Evolutionary conservation across 2,888 invertebrate genomes (phyloP).

Genomic region (Meandrusa payeni): DNA sequence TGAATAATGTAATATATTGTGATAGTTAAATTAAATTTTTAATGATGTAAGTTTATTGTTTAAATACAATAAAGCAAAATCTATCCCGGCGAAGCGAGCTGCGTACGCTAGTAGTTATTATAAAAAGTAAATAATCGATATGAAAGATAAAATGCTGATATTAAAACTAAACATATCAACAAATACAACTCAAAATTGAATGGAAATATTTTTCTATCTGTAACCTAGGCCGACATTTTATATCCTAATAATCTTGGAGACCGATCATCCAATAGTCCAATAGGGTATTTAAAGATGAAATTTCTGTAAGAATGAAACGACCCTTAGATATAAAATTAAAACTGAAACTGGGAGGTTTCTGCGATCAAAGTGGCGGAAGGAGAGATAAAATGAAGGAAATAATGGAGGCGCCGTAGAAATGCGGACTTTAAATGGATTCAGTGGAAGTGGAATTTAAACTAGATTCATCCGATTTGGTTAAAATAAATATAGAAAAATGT

Average conservation of each 20-base stretch:
- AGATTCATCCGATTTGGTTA: constrained; percentile 11
- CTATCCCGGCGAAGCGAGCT: too few species aligned
- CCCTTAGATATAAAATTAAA: constrained; percentile 17
- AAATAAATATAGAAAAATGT: constrained; percentile 10
- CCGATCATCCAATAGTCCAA: constrained; percentile 7
- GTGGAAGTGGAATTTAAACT: constrained; percentile 17
- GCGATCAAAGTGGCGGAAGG: constrained; percentile 22
- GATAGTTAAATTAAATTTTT: too few species aligned
- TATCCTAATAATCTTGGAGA: neutral
- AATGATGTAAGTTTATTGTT: too few species aligned
- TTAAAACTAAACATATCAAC: too few species aligned
- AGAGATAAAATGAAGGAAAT: constrained; percentile 23
- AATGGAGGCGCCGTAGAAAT: constrained; percentile 21
- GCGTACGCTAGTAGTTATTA: too few species aligned
- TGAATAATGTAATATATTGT: too few species aligned
- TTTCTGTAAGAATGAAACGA: constrained; percentile 14
- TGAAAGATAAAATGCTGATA: too few species aligned
- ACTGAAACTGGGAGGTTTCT: constrained; percentile 19
- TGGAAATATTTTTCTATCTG: too few species aligned
- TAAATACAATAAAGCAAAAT: too few species aligned
- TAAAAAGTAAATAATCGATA: too few species aligned
- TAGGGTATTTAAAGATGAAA: constrained; percentile 1
- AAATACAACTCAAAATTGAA: too few species aligned
- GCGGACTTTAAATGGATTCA: constrained; percentile 21
- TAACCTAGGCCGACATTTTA: too few species aligned